Base-by-base conservation (phyloP, 2,888 invertebrate genomes). In the Cephus rjabovi region DNA sequence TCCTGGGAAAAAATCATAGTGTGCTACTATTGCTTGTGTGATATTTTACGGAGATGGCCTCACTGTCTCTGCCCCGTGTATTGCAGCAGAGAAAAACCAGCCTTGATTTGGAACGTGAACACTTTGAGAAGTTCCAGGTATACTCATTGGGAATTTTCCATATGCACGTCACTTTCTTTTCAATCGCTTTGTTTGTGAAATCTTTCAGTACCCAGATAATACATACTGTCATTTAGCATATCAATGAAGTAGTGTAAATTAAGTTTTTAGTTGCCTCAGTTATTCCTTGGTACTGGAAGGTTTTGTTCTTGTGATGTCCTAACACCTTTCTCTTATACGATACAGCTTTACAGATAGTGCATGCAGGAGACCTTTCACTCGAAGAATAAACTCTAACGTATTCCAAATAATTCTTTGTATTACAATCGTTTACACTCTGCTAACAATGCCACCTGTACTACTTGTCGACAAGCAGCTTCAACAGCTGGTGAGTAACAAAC, bases 41-140 rank as follows among this genome's bases (percentile, higher is more conserved):
- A 40, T 40, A 40, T 40, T 23, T 31, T 34, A 34, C 30, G 76
- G 81, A 82, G 79, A 96, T 96, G 96, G 95, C 95, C 92, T 95
- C 95, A 84, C 92, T 95, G 89, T 95, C 95, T 73, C 92, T 95
- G 86, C 95, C 95, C 69, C 93, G 95, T 87, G 95, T 95, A 83
- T 92, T 95, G 81, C 95, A 96, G 89, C 94, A 95, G 84, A 94
- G 95, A 90, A 96, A 95, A 92, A 95, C 95, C 82, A 96, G 95
- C 89, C 91, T 96, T 89, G 96, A 96, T 90, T 93, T 95, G 83
- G 96, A 96, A 91, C 93, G 96, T 77, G 97, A 97, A 91, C 95
- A 95, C 87, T 97, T 97, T 90, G 97, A 97, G 92, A 96, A 96
- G 92, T 95, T 95, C 89, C 96, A 96, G 95, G 96, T 96, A 92